Evolutionary conservation across 2,888 invertebrate species (phyloP).

Genomic region (Spialia ferax): DNA sequence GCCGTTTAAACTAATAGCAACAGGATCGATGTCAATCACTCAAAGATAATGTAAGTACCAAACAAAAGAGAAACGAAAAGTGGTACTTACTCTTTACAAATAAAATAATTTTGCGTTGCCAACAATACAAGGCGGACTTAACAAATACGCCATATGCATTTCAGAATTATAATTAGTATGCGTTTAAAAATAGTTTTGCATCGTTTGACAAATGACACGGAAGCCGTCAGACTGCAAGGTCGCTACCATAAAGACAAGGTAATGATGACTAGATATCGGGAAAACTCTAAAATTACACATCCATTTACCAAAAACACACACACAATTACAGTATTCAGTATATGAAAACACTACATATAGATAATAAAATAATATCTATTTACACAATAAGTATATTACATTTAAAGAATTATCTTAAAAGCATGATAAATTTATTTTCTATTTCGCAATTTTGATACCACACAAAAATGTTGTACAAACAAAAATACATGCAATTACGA

Average conservation of each 20-base stretch:
- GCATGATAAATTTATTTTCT: no score
- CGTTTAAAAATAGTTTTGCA: slow-evolving; percentile 1
- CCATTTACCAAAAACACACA: no score
- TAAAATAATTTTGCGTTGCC: slow-evolving; percentile 15
- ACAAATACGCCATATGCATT: slow-evolving; percentile 26
- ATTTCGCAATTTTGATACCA: not conserved
- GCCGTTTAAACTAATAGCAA: slow-evolving; percentile 58
- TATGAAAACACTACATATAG: no score
- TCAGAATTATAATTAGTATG: slow-evolving; percentile 17
- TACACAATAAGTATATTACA: no score
- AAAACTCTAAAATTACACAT: no score
- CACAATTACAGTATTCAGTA: no score
- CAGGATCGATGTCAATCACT: slow-evolving; percentile 61
- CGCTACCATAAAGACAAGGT: slow-evolving; percentile 3
- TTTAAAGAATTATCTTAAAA: not conserved
- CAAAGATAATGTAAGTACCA: slow-evolving; percentile 40
- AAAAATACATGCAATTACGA: no score
- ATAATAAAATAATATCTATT: no score
- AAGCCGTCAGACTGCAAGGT: slow-evolving; percentile 13
- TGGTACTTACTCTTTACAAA: not conserved
- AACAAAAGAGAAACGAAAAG: not conserved
- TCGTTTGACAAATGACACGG: slow-evolving; percentile 8
- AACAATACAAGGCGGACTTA: slow-evolving; percentile 18
- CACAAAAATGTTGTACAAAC: not conserved
- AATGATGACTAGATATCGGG: no score